A percentile compares a stretch with the other conserved stretches of the same genome.
Evolutionary conservation across 1,140 invertebrate species (phyloP).

Genomic region (Melanaphis sacchari): DNA sequence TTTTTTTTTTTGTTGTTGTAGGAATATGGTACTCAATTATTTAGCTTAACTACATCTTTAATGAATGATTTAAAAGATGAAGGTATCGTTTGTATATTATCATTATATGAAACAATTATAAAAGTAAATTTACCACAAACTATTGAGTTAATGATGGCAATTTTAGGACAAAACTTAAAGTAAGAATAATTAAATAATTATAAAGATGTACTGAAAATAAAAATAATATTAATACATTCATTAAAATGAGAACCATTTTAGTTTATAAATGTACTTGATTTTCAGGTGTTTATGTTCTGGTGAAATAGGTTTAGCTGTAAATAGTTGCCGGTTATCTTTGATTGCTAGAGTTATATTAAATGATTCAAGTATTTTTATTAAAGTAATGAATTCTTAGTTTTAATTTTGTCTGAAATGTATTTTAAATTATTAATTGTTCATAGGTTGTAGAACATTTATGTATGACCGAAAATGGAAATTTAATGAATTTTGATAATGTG

Average conservation of each 20-base stretch:
- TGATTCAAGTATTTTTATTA: conserved; percentile 64
- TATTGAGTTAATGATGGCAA: conserved; percentile 31
- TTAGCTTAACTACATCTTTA: conserved; percentile 37
- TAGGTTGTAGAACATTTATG: conserved; percentile 60
- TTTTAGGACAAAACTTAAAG: conserved; percentile 53
- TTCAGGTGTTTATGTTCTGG: conserved; percentile 15
- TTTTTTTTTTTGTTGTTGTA: background rate
- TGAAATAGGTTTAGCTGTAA: conserved; percentile 35
- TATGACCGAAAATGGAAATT: conserved; percentile 46
- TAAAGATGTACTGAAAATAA: background rate
- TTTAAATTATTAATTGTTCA: conserved; percentile 37
- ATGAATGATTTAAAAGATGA: conserved; percentile 55
- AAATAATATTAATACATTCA: background rate
- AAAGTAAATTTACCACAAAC: conserved; percentile 55
- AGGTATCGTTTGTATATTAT: conserved; percentile 52
- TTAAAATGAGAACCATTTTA: background rate
- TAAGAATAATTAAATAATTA: background rate
- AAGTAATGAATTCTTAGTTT: conserved; percentile 64
- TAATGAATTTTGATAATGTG: conserved; percentile 65
- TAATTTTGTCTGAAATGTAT: background rate
- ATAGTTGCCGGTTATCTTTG: conserved; percentile 43
- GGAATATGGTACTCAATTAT: conserved; percentile 50
- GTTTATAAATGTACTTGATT: conserved; percentile 45
- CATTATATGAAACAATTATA: conserved; percentile 53
- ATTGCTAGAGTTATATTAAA: conserved; percentile 54